Base-by-base conservation (phyloP, 2,113 vertebrate species). In the Xyliphius kryptos region DNA sequence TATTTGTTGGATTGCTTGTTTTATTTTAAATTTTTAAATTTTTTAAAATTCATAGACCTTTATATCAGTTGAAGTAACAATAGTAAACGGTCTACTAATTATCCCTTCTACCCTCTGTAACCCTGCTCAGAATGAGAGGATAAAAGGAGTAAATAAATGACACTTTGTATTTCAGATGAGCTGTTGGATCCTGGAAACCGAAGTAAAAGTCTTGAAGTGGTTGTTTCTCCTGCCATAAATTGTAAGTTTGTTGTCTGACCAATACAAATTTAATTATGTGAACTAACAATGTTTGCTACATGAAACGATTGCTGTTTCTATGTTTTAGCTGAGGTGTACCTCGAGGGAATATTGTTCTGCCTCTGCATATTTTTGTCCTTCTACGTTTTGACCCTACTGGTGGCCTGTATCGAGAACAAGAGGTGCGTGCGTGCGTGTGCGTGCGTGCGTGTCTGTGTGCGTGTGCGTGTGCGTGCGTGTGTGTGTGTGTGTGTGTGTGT, bases 361-460 rank as follows among this genome's bases (percentile, higher is more conserved):
- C 81, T 95, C 65, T 92, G 92, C 1, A 91, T 98, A 79, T 99
- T 98, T 84, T 84, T 99, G 37, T 92, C 92, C 63, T 94, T 99
- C 84, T 99, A 97, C 47, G 46, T 94, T 52, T 77, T 97, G 62
- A 93, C 92, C 0, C 67, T 97, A 73, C 70, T 96, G 52, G 79
- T 91, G 40, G 87, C 89, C 75, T 98, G 94, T 62, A 74, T 94
- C 82, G 88, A 97, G 79, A 91, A 84, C 77, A 92, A 86, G 81
- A 84, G 91, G 96, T 99, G 79, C 81, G 81, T 63, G 3, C 21
- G 1, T 62, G 26, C 22, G 13, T 66, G 12, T 40, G 8, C 54
- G 7, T 61, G 16, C n/a, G 4, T 32, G 3, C 2, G 7, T 38
- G 3, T 0, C 16, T 3, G 16, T 12, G n/a, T 17, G 11, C 20